These are phyloP conservation scores for Mellivora capensis DNA, from an alignment of 2,113 vertebrate species.

Conservation along the genomic window DNA sequence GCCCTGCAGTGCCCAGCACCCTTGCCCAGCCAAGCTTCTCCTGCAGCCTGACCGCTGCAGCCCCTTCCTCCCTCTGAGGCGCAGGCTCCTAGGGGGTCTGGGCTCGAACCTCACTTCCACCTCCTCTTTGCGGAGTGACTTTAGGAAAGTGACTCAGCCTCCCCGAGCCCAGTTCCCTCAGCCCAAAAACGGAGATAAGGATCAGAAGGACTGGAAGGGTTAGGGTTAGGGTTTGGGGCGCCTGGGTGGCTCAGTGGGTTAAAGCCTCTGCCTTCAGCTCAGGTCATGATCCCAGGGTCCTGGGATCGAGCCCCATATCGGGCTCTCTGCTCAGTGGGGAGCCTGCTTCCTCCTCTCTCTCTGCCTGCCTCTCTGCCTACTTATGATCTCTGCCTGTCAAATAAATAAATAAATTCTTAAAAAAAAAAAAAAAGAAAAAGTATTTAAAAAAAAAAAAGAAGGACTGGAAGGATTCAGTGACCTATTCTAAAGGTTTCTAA, in stretches of 20 bases:
- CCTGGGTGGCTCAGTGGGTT: too few relatives aligned
- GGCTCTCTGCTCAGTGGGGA: too few relatives aligned
- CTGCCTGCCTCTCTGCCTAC: too few relatives aligned
- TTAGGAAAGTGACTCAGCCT: not conserved
- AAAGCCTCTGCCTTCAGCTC: too few relatives aligned
- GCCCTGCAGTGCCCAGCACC: not conserved
- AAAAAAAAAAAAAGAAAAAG: too few relatives aligned
- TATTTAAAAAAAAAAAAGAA: too few relatives aligned
- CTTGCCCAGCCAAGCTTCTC: accelerated
- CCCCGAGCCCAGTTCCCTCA: not conserved
- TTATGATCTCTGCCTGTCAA: too few relatives aligned
- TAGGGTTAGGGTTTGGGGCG: too few relatives aligned
- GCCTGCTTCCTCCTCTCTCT: too few relatives aligned
- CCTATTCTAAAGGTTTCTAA: not conserved
- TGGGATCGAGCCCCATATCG: too few relatives aligned
- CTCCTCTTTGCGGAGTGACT: not conserved
- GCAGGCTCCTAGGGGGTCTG: not conserved
- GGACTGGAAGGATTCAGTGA: not conserved
- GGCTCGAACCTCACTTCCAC: not conserved
- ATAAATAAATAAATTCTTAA: too few relatives aligned
- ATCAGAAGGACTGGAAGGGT: not conserved
- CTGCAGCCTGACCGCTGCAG: not conserved
- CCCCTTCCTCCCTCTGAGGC: not conserved
- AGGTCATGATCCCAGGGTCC: too few relatives aligned
- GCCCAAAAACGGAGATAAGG: not conserved